A percentile compares a stretch with the other conserved stretches of the same genome.
Evolutionary conservation across 2,113 vertebrate species (phyloP).

Genomic region (Zapus hudsonius): DNA sequence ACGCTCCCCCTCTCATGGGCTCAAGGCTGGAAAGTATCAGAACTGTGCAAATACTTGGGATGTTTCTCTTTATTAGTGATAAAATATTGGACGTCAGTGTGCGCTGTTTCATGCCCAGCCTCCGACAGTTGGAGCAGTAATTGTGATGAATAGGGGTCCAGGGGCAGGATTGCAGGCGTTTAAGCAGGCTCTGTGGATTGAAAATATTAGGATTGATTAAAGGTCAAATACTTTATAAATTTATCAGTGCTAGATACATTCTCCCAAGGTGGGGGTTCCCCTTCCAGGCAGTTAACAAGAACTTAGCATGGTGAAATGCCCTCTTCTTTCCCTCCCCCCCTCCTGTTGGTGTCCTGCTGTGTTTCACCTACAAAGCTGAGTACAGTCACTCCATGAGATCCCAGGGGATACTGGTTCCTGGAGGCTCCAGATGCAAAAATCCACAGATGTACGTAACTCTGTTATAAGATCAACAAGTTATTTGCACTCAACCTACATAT

Average conservation of each 20-base stretch:
- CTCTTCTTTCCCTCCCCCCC: neutral
- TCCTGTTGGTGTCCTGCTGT: neutral
- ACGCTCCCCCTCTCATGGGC: slow-evolving; percentile 75
- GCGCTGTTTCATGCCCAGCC: slow-evolving; percentile 82
- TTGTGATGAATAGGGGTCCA: slow-evolving; percentile 87
- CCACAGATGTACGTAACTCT: neutral
- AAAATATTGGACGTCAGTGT: slow-evolving; percentile 87
- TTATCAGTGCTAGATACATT: slow-evolving; percentile 85
- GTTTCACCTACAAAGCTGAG: slow-evolving; percentile 20
- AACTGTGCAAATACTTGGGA: slow-evolving; percentile 84
- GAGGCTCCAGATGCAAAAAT: neutral
- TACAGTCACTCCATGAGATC: neutral
- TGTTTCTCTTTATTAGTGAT: slow-evolving; percentile 88
- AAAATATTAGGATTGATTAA: slow-evolving; percentile 90
- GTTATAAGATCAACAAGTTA: neutral
- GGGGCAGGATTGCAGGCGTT: slow-evolving; percentile 84
- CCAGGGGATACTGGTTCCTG: neutral
- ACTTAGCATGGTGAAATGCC: slow-evolving; percentile 55
- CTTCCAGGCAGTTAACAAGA: slow-evolving; percentile 74
- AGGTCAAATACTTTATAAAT: slow-evolving; percentile 89
- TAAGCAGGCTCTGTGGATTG: slow-evolving; percentile 84
- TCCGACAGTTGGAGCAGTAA: slow-evolving; percentile 86
- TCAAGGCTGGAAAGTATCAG: slow-evolving; percentile 85
- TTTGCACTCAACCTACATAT: neutral
- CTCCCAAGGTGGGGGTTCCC: slow-evolving; percentile 80